Percentiles rank a stretch among this genome's conserved stretches.
Conservation (phyloP, 1,140 invertebrate species). For the Piezodorus guildinii region DNA sequence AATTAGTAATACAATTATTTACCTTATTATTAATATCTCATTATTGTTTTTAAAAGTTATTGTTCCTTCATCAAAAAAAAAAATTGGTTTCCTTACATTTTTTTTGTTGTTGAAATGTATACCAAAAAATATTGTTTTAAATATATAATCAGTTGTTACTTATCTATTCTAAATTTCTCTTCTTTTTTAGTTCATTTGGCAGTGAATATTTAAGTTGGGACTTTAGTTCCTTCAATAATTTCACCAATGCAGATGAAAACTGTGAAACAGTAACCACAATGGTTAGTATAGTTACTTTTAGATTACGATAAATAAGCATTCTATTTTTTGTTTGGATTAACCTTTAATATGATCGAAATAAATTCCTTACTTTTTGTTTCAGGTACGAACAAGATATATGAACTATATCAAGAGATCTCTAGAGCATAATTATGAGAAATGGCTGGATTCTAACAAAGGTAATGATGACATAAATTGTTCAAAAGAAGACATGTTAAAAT, state of each 20-base stretch:
- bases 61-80: not conserved
- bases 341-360: too few relatives aligned
- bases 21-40: not conserved
- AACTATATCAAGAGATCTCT: not conserved
- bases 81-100: not conserved
- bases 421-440: not conserved
- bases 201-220: not conserved
- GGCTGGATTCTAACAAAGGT: not conserved
- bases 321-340: not conserved
- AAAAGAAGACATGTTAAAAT: not conserved
- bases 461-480: not conserved
- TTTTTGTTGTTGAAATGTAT: not conserved
- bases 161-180: not conserved
- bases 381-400: constrained; percentile 5
- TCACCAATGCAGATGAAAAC: not conserved
- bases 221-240: not conserved
- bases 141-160: not conserved
- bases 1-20: not conserved
- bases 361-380: not conserved
- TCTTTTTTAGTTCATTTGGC: not conserved
- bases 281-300: not conserved
- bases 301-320: not conserved
- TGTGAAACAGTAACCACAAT: not conserved
- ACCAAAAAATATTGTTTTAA: not conserved
- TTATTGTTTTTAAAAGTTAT: too few relatives aligned